phyloP scores from a whole-genome alignment of 2,797 vertebrate species.

The Crypturellus tataupa region DNA sequence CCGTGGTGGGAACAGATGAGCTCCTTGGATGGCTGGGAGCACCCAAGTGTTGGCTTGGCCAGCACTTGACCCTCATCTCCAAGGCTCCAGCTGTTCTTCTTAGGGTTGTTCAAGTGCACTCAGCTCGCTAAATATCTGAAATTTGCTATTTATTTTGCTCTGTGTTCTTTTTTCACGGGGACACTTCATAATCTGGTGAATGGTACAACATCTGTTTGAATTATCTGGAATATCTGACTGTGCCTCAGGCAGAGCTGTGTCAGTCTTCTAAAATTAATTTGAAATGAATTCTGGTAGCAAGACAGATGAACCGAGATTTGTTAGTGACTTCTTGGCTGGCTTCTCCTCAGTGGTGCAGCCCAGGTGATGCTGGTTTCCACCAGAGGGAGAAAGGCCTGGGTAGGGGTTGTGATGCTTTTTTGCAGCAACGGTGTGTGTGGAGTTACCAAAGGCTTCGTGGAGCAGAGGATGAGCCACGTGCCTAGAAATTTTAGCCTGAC shows the following conservation, averaged over 20 bases:
- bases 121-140: background rate
- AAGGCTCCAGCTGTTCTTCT: background rate
- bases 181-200: background rate
- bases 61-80: background rate
- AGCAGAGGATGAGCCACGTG: background rate
- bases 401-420: background rate
- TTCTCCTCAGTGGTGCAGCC: background rate
- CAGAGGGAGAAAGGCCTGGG: background rate
- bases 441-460: background rate
- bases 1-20: background rate
- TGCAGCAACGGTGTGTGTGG: background rate
- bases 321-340: background rate
- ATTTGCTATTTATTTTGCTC: background rate
- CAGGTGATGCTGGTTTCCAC: background rate
- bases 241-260: background rate
- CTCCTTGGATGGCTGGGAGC: background rate
- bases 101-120: background rate
- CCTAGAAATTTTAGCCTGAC: background rate
- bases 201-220: fast-evolving
- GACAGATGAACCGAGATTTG: background rate
- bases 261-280: background rate
- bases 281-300: background rate
- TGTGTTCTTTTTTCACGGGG: background rate
- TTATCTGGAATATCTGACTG: background rate
- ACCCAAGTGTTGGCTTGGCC: background rate